phyloP scores from a whole-genome alignment of 2,888 invertebrate species.

The Drepana falcataria region DNA sequence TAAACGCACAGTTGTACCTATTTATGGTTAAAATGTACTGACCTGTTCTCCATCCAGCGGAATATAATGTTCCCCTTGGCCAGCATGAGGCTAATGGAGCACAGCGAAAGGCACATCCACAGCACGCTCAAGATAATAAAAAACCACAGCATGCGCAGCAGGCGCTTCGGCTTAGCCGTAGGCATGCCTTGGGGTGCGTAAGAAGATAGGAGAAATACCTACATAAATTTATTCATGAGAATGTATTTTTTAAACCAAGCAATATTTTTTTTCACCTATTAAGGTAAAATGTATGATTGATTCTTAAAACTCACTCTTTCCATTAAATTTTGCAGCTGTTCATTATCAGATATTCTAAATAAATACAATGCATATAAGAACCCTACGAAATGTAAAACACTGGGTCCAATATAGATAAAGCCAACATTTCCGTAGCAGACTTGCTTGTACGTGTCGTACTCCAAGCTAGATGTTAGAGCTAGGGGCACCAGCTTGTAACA shows the following conservation, averaged over 20 bases:
- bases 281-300: neutral
- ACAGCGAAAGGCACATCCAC: slow-evolving; percentile 84
- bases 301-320: slow-evolving; percentile 80
- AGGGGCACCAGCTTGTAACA: slow-evolving; percentile 78
- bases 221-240: slow-evolving; percentile 12
- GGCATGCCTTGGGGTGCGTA: slow-evolving; percentile 81
- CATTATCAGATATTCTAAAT: slow-evolving; percentile 87
- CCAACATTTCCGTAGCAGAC: slow-evolving; percentile 84
- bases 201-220: slow-evolving; percentile 86
- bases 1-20: too few relatives aligned
- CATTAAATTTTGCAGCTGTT: slow-evolving; percentile 89
- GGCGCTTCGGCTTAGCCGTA: slow-evolving; percentile 81
- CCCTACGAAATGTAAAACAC: slow-evolving; percentile 83
- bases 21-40: slow-evolving; percentile 6
- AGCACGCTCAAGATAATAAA: slow-evolving; percentile 83
- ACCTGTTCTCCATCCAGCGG: slow-evolving; percentile 82
- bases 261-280: neutral
- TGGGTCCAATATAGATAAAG: slow-evolving; percentile 86
- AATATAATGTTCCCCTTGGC: slow-evolving; percentile 80
- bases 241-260: too few relatives aligned
- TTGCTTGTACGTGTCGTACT: slow-evolving; percentile 74
- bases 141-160: slow-evolving; percentile 85
- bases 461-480: slow-evolving; percentile 57
- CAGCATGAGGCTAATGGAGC: slow-evolving; percentile 82
- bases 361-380: slow-evolving; percentile 86